Percentiles rank a stretch among this genome's conserved stretches.
phyloP scores from a whole-genome alignment of 1,140 invertebrate species.

The Achroia grisella region DNA sequence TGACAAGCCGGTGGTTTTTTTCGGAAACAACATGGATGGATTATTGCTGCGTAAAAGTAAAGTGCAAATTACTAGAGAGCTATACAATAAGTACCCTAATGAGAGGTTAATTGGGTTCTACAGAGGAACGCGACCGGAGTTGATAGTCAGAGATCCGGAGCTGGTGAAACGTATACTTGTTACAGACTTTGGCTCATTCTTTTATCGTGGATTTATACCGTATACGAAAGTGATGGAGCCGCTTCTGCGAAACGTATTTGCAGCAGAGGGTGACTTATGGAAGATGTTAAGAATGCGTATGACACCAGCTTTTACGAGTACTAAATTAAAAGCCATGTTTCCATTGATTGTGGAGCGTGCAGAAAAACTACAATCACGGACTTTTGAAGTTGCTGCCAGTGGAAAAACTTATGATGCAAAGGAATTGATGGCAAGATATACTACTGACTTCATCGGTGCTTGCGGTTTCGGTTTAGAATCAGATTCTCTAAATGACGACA shows the following conservation, averaged over 20 bases:
- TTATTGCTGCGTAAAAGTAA: background rate
- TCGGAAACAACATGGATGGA: constrained; percentile 4
- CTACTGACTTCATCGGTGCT: constrained; percentile 52
- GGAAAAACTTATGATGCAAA: constrained; percentile 1
- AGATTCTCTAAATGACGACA: constrained; percentile 19
- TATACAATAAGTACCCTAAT: constrained; percentile 11
- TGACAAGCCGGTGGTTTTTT: constrained; percentile 6
- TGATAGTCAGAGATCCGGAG: constrained; percentile 11
- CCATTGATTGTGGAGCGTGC: constrained; percentile 56
- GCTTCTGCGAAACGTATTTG: constrained; percentile 8
- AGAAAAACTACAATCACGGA: constrained; percentile 34
- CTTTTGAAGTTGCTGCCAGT: constrained; percentile 9
- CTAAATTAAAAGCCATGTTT: constrained; percentile 75
- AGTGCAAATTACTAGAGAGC: background rate
- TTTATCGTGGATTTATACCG: constrained; percentile 1
- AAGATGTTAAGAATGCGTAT: constrained; percentile 68
- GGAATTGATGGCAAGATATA: constrained; percentile 23
- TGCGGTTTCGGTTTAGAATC: constrained; percentile 30
- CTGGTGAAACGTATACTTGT: constrained; percentile 6
- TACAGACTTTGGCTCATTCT: constrained; percentile 12
- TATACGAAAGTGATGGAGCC: constrained; percentile 7
- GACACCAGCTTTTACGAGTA: constrained; percentile 75
- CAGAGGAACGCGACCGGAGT: constrained; percentile 5
- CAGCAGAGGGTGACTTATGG: constrained; percentile 28
- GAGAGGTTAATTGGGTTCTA: constrained; percentile 11